Evolutionary conservation across 2,888 invertebrate genomes (phyloP).

Genomic region (Bruchidius siliquastri): DNA sequence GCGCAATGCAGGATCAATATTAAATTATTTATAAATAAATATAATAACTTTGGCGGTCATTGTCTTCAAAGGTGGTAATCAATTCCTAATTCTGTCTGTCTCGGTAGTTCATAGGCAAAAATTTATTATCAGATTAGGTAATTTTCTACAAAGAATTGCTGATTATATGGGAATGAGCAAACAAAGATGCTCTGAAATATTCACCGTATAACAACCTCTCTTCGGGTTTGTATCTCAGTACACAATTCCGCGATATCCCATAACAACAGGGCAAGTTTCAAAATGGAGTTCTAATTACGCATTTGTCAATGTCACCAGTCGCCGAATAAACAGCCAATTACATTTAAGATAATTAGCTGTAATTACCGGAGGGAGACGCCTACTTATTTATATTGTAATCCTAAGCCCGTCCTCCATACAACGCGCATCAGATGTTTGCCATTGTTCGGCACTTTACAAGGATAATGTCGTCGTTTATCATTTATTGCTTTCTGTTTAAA

Average conservation of each 20-base stretch:
- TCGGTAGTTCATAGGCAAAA: too few relatives aligned
- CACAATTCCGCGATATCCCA: background rate
- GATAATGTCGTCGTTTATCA: background rate
- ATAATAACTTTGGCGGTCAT: too few relatives aligned
- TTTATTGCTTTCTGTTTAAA: background rate
- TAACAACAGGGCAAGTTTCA: background rate
- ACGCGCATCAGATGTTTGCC: background rate
- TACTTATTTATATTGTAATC: slow-evolving; percentile 3
- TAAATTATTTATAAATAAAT: too few relatives aligned
- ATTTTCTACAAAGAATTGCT: too few relatives aligned
- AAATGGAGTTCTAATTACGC: slow-evolving; percentile 5
- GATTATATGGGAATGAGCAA: too few relatives aligned
- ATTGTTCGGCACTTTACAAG: background rate
- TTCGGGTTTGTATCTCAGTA: too few relatives aligned
- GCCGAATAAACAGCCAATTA: background rate
- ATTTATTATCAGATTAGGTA: too few relatives aligned
- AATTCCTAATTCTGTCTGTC: too few relatives aligned
- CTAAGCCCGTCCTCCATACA: background rate
- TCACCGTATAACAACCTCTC: too few relatives aligned
- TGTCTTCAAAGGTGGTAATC: too few relatives aligned
- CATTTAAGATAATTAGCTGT: slow-evolving; percentile 1
- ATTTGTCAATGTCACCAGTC: slow-evolving; percentile 3
- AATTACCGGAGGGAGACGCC: background rate
- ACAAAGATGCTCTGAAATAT: too few relatives aligned
- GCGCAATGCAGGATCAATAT: too few relatives aligned